Conservation (phyloP, 2,797 vertebrate species). For the Phaenicophaeus curvirostris region DNA sequence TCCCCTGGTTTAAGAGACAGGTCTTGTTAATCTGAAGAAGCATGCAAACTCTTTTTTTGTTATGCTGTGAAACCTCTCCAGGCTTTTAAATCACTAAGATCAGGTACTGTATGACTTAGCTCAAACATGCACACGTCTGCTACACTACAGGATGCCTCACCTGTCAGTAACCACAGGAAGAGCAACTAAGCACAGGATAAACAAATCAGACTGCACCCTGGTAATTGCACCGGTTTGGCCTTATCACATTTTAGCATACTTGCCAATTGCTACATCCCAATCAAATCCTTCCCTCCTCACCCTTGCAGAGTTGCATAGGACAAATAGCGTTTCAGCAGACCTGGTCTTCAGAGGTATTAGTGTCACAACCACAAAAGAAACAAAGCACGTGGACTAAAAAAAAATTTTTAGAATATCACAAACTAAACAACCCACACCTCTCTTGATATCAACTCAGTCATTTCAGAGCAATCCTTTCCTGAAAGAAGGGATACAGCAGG, state of each 20-base stretch:
- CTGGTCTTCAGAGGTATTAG: neutral
- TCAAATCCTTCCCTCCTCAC: neutral
- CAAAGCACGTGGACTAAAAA: neutral
- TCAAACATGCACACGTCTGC: neutral
- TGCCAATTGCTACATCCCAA: neutral
- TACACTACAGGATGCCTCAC: neutral
- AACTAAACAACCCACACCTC: neutral
- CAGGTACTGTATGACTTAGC: neutral
- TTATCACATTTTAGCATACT: neutral
- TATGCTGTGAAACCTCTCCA: neutral
- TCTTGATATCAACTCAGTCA: neutral
- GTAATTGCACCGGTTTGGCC: neutral
- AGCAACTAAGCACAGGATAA: neutral
- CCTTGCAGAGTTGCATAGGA: neutral
- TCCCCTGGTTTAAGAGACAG: neutral
- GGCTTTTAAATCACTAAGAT: neutral
- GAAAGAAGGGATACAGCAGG: neutral
- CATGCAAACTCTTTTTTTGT: neutral
- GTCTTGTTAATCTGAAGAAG: neutral
- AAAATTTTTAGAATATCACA: neutral
- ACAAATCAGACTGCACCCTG: neutral
- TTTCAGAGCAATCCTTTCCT: neutral
- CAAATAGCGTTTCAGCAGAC: neutral
- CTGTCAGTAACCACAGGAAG: slow-evolving; percentile 10
- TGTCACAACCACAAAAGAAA: neutral